These are phyloP conservation scores for Lethrus apterus DNA, from an alignment of 1,140 invertebrate species.

Conservation along the genomic window DNA sequence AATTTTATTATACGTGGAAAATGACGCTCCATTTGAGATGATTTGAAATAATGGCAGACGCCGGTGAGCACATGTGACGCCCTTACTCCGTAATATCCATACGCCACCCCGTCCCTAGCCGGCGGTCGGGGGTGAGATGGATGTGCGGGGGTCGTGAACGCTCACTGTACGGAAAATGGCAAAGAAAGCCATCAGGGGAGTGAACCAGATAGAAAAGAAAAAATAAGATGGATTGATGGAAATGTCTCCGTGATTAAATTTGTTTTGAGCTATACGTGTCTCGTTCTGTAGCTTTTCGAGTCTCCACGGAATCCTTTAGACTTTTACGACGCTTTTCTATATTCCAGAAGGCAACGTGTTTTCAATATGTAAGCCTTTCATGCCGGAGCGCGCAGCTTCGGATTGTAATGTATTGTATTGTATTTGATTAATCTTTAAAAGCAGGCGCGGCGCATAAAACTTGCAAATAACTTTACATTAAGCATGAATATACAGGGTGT, in stretches of 20 bases:
- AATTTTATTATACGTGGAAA: no score
- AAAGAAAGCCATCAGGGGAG: constrained; percentile 36
- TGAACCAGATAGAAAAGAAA: constrained; percentile 32
- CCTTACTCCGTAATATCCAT: constrained; percentile 25
- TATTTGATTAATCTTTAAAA: constrained; percentile 27
- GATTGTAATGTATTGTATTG: constrained; percentile 26
- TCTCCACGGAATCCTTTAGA: constrained; percentile 17
- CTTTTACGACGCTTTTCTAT: constrained; percentile 21
- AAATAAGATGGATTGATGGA: constrained; percentile 41
- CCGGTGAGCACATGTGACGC: constrained; percentile 31
- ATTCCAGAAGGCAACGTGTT: constrained; percentile 24
- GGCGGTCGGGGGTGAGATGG: constrained; percentile 20
- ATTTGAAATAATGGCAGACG: constrained; percentile 25
- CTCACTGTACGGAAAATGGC: constrained; percentile 32
- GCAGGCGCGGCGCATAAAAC: no score
- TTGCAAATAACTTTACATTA: no score
- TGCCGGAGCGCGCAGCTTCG: constrained; percentile 8
- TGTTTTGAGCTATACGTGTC: constrained; percentile 36
- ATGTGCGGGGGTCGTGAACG: constrained; percentile 24
- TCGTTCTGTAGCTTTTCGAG: constrained; percentile 21
- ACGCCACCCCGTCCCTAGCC: constrained; percentile 20
- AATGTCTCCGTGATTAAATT: constrained; percentile 40
- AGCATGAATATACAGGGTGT: no score
- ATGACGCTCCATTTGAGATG: constrained; percentile 25
- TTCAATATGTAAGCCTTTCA: constrained; percentile 32